Base-by-base conservation (phyloP, 35 echinoderm and acorn worm genomes). In the Patiria miniata region DNA sequence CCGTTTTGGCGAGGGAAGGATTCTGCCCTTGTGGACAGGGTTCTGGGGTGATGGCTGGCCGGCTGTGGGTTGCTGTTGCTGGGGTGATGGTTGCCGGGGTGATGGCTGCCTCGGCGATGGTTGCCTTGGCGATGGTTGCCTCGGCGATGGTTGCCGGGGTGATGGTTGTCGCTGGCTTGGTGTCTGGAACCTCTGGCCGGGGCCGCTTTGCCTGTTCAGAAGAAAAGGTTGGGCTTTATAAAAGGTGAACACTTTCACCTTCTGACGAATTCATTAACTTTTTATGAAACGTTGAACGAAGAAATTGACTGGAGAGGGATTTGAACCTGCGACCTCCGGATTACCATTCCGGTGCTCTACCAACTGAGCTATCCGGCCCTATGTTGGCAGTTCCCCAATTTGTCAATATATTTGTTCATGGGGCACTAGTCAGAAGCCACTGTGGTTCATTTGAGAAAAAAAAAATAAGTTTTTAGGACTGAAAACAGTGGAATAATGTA, bases 1-100 rank as follows among this genome's bases (percentile, higher is more conserved):
- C 16, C 80, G 78, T 55, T 80, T 90, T 0, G 87, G 87, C 32
- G 80, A 82, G 12, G 80, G 80, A 14, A 82, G 51, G 47, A 52
- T 82, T 15, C 26, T 19, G 18, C 29, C 39, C 2, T 16, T 82
- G 80, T 44, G 39, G 21, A 30, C 51, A 9, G 39, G 40, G 23
- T 23, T 52, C 32, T 39, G 80, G 52, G 77, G 0, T 51, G 22
- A 30, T 8, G 80, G 23, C 51, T 82, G 80, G 47, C 30, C 12
- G 40, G 8, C 18, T 8, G 80, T 21, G 80, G 28, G 7, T 53
- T 34, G 80, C 39, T 18, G 80, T 18, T 33, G 32, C 33, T 51
- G 65, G 1, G 86, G 18, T 79, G 39, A 40, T 29, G 86, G 50
- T 52, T 83, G 58, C 38, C 68, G 79, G 30, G 57, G 60, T 78